Evolutionary conservation across 2,888 invertebrate species (phyloP), one percentile per base, ranked within the genome.

Genomic region (Torymus auratus): DNA sequence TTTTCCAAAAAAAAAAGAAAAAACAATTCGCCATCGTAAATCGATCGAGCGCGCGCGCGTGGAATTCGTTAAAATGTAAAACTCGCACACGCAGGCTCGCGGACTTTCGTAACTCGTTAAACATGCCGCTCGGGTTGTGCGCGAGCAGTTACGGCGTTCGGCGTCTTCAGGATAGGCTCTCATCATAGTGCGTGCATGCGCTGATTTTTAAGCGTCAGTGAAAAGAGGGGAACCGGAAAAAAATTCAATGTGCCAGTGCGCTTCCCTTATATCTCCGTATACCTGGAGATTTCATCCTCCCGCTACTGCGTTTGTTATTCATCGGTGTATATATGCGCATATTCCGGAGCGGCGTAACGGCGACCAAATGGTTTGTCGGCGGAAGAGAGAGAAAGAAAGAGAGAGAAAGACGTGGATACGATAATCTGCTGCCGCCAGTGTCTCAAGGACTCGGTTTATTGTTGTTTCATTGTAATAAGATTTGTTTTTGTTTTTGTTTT

Each of bases 81-180:
- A 15, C 70, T 60, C 58, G 15, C 17, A 13, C 15, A 2, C 65
- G 61, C 23, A 28, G 20, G 20, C 14, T 13, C 72, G 20, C 1
- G 56, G 80, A 78, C 80, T 81, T 77, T 82, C 80, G 76, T 68
- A 78, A 83, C 81, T 84, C 62, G 83, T 84, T 83, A 81, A 78
- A 82, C 61, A 84, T 83, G 81, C 83, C 55, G 55, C 81, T 78
- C 68, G 65, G 64, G 81, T 20, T 28, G 28, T 80, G 65, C 75
- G 74, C 72, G 68, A 73, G 67, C 75, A 76, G 71, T 82, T 78
- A 74, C 78, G 71, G 15, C 73, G 76, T 56, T 76, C 64, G 64
- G 69, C 74, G 28, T 28, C 68, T 62, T 41, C 79, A 41, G 17
- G 56, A 56, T 50, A 23, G 28, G 10, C 61, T 60, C 58, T 52